Base-by-base conservation (phyloP, 2,113 vertebrate genomes). In the Lophura nycthemera region DNA sequence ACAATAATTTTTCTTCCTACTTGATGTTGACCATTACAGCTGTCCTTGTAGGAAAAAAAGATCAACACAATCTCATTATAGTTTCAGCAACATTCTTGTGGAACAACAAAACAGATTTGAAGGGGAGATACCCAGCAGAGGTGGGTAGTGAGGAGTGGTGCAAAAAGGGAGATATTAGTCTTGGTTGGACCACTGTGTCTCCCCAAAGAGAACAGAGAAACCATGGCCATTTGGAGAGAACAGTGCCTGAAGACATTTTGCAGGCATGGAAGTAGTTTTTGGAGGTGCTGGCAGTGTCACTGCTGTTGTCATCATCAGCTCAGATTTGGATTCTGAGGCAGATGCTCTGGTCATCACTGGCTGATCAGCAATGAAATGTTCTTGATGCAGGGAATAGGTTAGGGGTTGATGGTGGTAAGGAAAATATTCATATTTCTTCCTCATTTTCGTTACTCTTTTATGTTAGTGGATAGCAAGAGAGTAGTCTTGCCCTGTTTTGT, bases 1-100 rank as follows among this genome's bases (percentile, higher is more conserved):
- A 82, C 66, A 86, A 54, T 93, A 0, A 94, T 96, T 95, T 94
- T 92, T 92, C 89, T 94, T 93, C 20, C 34, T 32, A 32, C 20
- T 79, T 86, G 82, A 69, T 72, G 74, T 29, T 81, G 73, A 48
- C 83, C 77, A 88, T 67, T 52, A 36, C 30, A 52, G 13, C 12
- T 45, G 54, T 54, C 86, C 83, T 92, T 96, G 86, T 75, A 38
- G 22, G 34, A 82, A 82, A 79, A 64, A 47, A 52, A 27, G 38
- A 14, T 22, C 22, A 64, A 64, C 9, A 9, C 19, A 25, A n/a
- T 70, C 32, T 92, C 83, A 47, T 89, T 79, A 86, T 11, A 63
- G 2, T 61, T 94, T 79, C 90, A 91, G 13, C 18, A 80, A 22
- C 17, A 38, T 1, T 92, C 11, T 81, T 75, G 22, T 43, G 78